phyloP scores from a whole-genome alignment of 2,113 vertebrate species.

The Cinclus cinclus region DNA sequence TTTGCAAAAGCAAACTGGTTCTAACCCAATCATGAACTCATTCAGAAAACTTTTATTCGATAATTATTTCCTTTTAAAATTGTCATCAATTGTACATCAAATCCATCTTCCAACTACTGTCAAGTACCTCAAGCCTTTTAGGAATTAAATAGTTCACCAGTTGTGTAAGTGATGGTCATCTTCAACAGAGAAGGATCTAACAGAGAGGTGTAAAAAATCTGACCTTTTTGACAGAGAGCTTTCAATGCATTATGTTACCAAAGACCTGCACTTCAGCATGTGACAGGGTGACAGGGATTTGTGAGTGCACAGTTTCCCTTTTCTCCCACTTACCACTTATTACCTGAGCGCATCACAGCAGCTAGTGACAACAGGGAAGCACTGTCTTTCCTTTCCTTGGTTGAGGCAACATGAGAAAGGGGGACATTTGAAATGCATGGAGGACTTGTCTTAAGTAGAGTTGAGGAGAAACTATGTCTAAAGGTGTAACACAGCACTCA shows the following conservation, averaged over 20 bases:
- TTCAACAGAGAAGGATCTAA: background rate
- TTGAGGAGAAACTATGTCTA: background rate
- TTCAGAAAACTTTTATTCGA: background rate
- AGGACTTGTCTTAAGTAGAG: background rate
- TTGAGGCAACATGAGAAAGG: background rate
- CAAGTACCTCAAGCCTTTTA: background rate
- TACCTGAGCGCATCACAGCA: background rate
- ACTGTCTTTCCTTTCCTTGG: background rate
- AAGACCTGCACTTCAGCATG: background rate
- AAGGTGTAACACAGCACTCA: background rate
- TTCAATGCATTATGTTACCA: background rate
- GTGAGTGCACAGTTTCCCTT: background rate
- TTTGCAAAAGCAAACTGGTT: background rate
- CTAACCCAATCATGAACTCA: background rate
- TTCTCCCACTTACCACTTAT: accelerated
- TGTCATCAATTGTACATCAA: background rate
- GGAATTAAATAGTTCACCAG: background rate
- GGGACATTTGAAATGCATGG: background rate
- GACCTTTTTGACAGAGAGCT: background rate
- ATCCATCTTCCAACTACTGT: background rate
- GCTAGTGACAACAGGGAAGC: background rate
- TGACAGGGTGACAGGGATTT: background rate
- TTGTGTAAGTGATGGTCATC: background rate
- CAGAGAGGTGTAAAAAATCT: background rate
- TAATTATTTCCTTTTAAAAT: background rate